Base-by-base conservation (phyloP, 2,888 invertebrate species). In the Netelia fuscicornis region DNA sequence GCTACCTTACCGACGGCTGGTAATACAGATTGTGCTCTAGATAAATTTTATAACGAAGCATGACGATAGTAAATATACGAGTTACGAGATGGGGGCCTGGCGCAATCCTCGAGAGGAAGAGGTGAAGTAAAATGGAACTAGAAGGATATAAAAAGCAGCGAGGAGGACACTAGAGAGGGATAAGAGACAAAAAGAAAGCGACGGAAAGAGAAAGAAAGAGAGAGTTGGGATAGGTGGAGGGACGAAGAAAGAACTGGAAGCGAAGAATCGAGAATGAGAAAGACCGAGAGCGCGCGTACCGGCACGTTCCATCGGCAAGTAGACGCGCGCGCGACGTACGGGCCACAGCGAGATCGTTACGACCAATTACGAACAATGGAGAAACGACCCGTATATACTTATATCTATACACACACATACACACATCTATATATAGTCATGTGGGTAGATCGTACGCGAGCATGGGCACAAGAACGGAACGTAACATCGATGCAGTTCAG, bases 281-380 rank as follows among this genome's bases (percentile, higher is more conserved):
- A 71, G 58, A 65, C 44, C 9, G 71, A 58, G 58, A 52, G 30
- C 54, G 77, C 54, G 65, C 71, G 60, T 56, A 78, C 77, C 60
- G 83, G 78, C 78, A 83, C 83, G 83, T 83, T 72, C 83, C 83
- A 78, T 68, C 83, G 52, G 72, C 23, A 74, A 62, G 72, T 20
- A 83, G 72, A 74, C 74, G 83, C 74, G 52, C 71, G 70, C 64
- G 77, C 78, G 83, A 83, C 67, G 67, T 80, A 68, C 65, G 44
- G 56, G n/a, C 83, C 52, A 79, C 75, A 71, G 58, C 65, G 72
- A 65, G 79, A 85, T 87, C 86, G 83, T 89, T 87, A 86, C 85
- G 85, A 82, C 85, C 87, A 89, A 89, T 88, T 89, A 89, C 82
- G 85, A 88, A 87, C 87, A 88, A 89, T 84, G 84, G 79, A 44